These are phyloP conservation scores for Microtus montanus DNA, from an alignment of 2,113 vertebrate genomes.

Conservation along the genomic window DNA sequence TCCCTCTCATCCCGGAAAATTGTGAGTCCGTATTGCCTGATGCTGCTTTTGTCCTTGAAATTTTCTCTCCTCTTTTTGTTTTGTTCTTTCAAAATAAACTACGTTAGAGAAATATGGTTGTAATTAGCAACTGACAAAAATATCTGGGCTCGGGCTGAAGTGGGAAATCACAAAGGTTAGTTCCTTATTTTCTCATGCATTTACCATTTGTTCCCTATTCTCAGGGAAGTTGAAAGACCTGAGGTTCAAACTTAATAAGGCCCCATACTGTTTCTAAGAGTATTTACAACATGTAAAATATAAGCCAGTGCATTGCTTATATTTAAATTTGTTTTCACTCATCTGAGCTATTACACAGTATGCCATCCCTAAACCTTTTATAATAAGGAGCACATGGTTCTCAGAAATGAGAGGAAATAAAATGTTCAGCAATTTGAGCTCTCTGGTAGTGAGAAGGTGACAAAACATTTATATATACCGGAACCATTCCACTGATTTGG, in stretches of 20 bases:
- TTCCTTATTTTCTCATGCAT: constrained; percentile 93
- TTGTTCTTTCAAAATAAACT: constrained; percentile 82
- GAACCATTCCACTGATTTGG: constrained; percentile 67
- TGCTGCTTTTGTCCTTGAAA: constrained; percentile 86
- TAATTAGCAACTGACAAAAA: constrained; percentile 99
- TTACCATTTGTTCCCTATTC: constrained; percentile 92
- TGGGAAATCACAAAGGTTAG: constrained; percentile 94
- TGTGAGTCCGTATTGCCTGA: constrained; percentile 73
- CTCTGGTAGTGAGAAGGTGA: constrained; percentile 78
- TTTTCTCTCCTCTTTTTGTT: constrained; percentile 89
- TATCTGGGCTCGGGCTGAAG: constrained; percentile 95
- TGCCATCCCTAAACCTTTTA: constrained; percentile 85
- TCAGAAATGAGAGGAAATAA: constrained; percentile 83
- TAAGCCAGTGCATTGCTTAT: constrained; percentile 85
- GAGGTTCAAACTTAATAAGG: constrained; percentile 90
- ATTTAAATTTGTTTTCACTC: constrained; percentile 91
- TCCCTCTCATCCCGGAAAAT: constrained; percentile 77
- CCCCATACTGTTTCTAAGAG: constrained; percentile 86
- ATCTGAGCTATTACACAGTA: constrained; percentile 86
- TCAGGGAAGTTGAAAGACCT: constrained; percentile 87
- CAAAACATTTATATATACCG: constrained; percentile 82
- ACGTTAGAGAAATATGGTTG: constrained; percentile 93
- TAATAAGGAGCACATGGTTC: constrained; percentile 85
- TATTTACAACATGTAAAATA: constrained; percentile 87
- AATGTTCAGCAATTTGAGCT: constrained; percentile 84